phyloP scores from a whole-genome alignment of 2,888 invertebrate genomes.

The Ernsta delagoae region DNA sequence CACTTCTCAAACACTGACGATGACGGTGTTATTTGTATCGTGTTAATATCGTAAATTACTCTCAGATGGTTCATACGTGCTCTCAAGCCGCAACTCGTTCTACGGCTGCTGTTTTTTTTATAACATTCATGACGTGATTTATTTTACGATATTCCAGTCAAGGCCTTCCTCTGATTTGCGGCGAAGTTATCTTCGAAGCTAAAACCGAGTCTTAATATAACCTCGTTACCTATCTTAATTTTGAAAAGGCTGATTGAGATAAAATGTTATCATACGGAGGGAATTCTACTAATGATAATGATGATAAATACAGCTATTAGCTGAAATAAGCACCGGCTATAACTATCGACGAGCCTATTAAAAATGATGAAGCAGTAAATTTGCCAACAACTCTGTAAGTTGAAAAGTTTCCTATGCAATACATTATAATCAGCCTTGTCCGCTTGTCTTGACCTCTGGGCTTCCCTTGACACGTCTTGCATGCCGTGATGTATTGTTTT shows the following conservation, averaged over 20 bases:
- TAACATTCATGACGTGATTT: slow-evolving; percentile 28
- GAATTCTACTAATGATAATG: background rate
- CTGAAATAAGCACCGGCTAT: background rate
- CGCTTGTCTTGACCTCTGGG: slow-evolving; percentile 38
- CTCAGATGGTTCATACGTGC: slow-evolving; percentile 39
- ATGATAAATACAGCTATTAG: background rate
- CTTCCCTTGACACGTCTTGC: slow-evolving; percentile 42
- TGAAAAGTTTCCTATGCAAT: slow-evolving; percentile 31
- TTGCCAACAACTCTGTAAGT: slow-evolving; percentile 1
- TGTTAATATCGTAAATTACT: slow-evolving; percentile 42
- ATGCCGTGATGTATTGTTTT: slow-evolving; percentile 23
- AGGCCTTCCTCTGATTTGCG: slow-evolving; percentile 9
- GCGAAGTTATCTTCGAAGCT: background rate
- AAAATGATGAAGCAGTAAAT: slow-evolving; percentile 11
- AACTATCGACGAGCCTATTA: background rate
- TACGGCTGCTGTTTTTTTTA: slow-evolving; percentile 27
- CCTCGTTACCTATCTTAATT: no score
- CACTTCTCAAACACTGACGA: slow-evolving; percentile 43
- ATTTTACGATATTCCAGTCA: slow-evolving; percentile 16
- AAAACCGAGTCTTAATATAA: no score
- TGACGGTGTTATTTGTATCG: slow-evolving; percentile 35
- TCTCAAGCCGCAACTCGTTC: slow-evolving; percentile 28
- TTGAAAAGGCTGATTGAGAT: background rate
- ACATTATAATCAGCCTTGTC: slow-evolving; percentile 38
- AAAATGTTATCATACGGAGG: background rate